Conservation (phyloP, 2,888 invertebrate species). For the Dorcus parallelipipedus region DNA sequence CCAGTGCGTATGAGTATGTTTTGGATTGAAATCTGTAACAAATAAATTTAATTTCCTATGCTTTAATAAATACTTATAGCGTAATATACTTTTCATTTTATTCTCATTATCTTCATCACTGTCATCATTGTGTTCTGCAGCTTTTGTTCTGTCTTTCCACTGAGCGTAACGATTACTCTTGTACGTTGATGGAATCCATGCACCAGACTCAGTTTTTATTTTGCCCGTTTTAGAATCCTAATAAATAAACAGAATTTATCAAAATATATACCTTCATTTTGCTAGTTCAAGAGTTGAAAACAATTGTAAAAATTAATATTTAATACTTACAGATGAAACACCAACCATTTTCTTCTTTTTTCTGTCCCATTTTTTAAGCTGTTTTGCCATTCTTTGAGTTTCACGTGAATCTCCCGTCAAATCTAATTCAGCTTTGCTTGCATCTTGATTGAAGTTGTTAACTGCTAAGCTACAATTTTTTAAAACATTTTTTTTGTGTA, state of each 20-base stretch:
- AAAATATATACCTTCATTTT: not conserved
- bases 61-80: not conserved
- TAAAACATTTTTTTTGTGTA: not conserved
- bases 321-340: constrained; percentile 55
- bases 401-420: constrained; percentile 78
- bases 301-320: not conserved
- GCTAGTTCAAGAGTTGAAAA: not conserved
- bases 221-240: constrained; percentile 57
- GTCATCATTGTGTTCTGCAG: constrained; percentile 46
- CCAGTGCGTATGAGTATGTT: constrained; percentile 67
- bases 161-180: constrained; percentile 85
- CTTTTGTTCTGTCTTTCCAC: constrained; percentile 78
- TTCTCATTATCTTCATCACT: constrained; percentile 47
- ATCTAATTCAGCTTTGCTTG: constrained; percentile 76
- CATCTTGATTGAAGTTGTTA: constrained; percentile 76
- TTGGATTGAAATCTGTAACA: constrained; percentile 24
- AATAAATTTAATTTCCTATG: constrained; percentile 6
- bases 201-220: constrained; percentile 94
- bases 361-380: constrained; percentile 84
- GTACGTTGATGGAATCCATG: constrained; percentile 90
- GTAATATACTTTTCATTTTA: constrained; percentile 12
- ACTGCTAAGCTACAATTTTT: constrained; percentile 62
- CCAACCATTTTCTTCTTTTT: constrained; percentile 94
- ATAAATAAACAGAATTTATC: not conserved
- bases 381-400: constrained; percentile 56